Base-by-base conservation (phyloP, 2,888 invertebrate genomes). In the Campoplex capitator region DNA sequence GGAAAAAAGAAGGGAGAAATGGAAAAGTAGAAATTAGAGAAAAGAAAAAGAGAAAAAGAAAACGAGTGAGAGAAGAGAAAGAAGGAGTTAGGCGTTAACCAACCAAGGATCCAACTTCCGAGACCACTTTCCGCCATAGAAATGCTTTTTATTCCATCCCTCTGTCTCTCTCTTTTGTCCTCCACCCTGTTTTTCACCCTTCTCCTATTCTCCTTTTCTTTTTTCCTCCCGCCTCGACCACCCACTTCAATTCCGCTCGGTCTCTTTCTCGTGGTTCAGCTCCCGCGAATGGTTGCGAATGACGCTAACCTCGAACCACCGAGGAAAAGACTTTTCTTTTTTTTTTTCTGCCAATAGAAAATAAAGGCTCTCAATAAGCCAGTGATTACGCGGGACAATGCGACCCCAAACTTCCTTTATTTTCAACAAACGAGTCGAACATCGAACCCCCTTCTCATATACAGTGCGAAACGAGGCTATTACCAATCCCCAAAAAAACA, bases 331-430 rank as follows among this genome's bases (percentile, higher is more conserved):
- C 78, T 84, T 87, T 62, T 58, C 1, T 38, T 6, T 23, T 23
- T 6, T 38, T 38, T 38, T 42, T 42, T 62, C 84, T 79, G 76
- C 75, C 82, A 79, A 87, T 84, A 83, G 82, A 84, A 83, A 87
- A 84, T 84, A 87, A 87, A 87, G 79, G 62, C 81, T 83, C 82
- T 87, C 84, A 79, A 87, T 87, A 87, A 87, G 84, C 82, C 87
- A 70, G 87, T 83, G 87, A 87, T 87, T 87, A 87, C 84, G 78
- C 38, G 48, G 82, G 54, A 87, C 87, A 87, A 87, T 84, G 84
- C 78, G 54, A 56, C 32, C 73, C 56, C 67, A 48, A 71, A 80
- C 45, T 83, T 58, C 58, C 62, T 70, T 76, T 76, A 62, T 70
- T 85, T 73, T 70, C 58, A 56, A 58, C 73, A 13, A 81, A 73